A percentile compares a stretch with the other conserved stretches of the same genome.
Evolutionary conservation across 2,797 vertebrate genomes (phyloP).

Genomic region (Acipenser ruthenus): DNA sequence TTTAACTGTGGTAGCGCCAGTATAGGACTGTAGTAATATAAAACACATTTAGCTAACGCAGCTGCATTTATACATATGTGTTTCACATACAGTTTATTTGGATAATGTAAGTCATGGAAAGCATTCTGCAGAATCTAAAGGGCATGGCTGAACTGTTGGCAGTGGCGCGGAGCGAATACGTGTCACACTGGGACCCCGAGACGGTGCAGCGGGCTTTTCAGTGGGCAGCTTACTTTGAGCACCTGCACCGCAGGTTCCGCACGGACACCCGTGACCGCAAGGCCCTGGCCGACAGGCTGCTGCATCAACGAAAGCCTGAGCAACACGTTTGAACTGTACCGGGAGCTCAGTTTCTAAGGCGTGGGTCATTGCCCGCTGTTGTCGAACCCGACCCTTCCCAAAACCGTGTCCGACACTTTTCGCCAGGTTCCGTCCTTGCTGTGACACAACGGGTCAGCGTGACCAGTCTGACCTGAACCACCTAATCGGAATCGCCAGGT

Average conservation of each 20-base stretch:
- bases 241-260: conserved; percentile 52
- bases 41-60: no score
- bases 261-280: conserved; percentile 35
- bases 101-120: conserved; percentile 43
- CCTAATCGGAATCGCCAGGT: conserved; percentile 28
- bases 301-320: conserved; percentile 32
- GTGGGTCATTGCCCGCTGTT: conserved; percentile 60
- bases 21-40: no score
- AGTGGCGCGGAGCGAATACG: conserved; percentile 40
- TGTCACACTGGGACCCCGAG: conserved; percentile 54
- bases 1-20: no score
- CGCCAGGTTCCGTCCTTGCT: conserved; percentile 21
- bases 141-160: conserved; percentile 56
- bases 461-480: not conserved
- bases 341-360: conserved; percentile 42
- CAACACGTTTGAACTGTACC: conserved; percentile 23
- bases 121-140: conserved; percentile 39
- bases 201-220: conserved; percentile 56
- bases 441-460: fast-evolving
- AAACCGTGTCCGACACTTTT: conserved; percentile 43
- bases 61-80: no score
- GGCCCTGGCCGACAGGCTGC: conserved; percentile 48
- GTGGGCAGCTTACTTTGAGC: conserved; percentile 71
- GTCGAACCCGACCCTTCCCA: conserved; percentile 56
- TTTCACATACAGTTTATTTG: no score